Conservation (phyloP, 2,113 vertebrate genomes). For the Vicugna pacos region DNA sequence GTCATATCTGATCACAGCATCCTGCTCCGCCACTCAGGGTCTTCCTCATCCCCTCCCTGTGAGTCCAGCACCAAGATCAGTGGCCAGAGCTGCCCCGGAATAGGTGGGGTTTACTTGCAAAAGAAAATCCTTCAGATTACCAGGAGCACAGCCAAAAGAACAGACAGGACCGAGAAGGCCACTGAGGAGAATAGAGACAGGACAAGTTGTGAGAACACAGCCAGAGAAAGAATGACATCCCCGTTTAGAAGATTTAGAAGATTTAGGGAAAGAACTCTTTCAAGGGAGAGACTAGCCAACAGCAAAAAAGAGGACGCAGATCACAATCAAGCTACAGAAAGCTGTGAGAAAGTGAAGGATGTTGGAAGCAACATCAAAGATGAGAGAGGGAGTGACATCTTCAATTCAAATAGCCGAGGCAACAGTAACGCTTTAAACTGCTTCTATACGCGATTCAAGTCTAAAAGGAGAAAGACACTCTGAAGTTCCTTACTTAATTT, state of each 20-base stretch:
- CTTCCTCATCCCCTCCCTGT: constrained; percentile 92
- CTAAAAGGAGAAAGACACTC: constrained; percentile 88
- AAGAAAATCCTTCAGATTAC: constrained; percentile 93
- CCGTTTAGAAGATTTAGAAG: constrained; percentile 90
- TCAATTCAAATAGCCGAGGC: constrained; percentile 84
- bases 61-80: constrained; percentile 92
- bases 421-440: constrained; percentile 84
- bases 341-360: constrained; percentile 81
- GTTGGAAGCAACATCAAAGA: constrained; percentile 78
- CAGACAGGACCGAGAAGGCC: constrained; percentile 79
- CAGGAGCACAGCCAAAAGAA: constrained; percentile 84
- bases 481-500: constrained; percentile 68
- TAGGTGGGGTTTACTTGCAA: constrained; percentile 96
- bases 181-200: constrained; percentile 83
- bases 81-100: constrained; percentile 93
- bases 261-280: constrained; percentile 91
- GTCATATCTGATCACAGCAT: constrained; percentile 90
- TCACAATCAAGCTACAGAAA: constrained; percentile 78
- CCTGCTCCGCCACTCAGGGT: constrained; percentile 92
- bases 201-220: constrained; percentile 83
- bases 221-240: constrained; percentile 85
- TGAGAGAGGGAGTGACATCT: constrained; percentile 85
- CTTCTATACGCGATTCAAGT: constrained; percentile 85
- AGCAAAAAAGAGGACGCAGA: constrained; percentile 81
- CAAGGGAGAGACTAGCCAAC: constrained; percentile 89